A percentile compares a stretch with the other conserved stretches of the same genome.
Evolutionary conservation across 2,113 vertebrate genomes (phyloP).

Genomic region (Caracal caracal): DNA sequence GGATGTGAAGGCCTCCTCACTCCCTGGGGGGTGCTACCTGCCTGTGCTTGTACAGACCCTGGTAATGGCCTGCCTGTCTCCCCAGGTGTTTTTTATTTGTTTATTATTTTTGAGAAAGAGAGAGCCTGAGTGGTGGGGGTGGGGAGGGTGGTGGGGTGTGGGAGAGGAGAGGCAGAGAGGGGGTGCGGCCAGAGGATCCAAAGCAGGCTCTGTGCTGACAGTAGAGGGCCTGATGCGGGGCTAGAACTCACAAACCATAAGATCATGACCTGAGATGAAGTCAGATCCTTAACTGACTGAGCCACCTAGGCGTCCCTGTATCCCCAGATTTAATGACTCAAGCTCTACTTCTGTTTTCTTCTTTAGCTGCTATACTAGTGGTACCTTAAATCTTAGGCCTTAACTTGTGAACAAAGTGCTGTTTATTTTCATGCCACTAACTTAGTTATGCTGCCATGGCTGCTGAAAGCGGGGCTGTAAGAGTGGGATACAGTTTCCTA

Average conservation of each 20-base stretch:
- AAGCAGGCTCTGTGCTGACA: no score
- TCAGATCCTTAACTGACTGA: no score
- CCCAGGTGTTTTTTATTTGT: background rate
- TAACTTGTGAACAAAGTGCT: background rate
- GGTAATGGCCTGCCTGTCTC: background rate
- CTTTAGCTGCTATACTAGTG: background rate
- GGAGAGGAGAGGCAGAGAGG: no score
- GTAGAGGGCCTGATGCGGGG: no score
- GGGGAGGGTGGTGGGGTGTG: no score
- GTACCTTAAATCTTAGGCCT: background rate
- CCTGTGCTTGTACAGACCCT: background rate
- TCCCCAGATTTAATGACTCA: background rate
- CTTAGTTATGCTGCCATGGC: background rate
- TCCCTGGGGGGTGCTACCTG: accelerated
- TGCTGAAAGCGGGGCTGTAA: background rate
- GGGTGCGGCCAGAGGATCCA: no score
- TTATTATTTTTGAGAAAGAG: no score
- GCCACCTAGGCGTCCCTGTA: no score
- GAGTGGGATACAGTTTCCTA: background rate
- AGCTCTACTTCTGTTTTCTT: background rate
- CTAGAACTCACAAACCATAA: no score
- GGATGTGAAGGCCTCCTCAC: background rate
- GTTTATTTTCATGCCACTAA: background rate
- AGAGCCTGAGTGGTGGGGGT: no score
- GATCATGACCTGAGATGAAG: no score